These are phyloP conservation scores for Stratiolaelaps scimitus DNA, from an alignment of 1,140 invertebrate species.

Conservation along the genomic window DNA sequence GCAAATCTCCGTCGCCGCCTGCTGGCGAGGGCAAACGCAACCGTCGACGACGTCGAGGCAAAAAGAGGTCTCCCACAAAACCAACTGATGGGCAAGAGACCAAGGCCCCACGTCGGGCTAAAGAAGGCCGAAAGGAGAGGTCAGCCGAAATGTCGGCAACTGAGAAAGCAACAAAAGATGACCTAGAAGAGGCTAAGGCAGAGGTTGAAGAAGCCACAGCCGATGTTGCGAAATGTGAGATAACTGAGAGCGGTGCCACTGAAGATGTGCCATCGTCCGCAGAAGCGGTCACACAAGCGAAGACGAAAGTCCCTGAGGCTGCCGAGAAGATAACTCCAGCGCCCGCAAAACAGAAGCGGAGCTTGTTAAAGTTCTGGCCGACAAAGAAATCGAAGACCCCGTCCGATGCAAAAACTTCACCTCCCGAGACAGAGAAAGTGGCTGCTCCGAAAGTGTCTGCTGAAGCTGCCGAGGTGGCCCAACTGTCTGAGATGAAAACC, in stretches of 20 bases:
- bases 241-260: background rate
- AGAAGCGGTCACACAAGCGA: background rate
- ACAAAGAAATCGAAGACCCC: too few species aligned
- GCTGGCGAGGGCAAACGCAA: background rate
- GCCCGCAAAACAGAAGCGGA: too few species aligned
- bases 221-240: background rate
- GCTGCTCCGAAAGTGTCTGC: too few species aligned
- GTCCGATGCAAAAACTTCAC: too few species aligned
- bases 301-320: background rate
- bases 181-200: background rate
- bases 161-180: background rate
- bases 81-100: background rate
- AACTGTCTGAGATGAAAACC: too few species aligned
- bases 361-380: too few species aligned
- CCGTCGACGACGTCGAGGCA: background rate
- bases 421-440: too few species aligned
- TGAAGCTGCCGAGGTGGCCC: too few species aligned
- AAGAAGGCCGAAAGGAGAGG: background rate
- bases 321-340: background rate
- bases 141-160: background rate
- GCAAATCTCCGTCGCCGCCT: background rate
- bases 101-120: background rate
- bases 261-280: background rate
- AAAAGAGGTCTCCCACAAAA: slow-evolving; percentile 15
- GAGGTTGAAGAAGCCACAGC: background rate